Evolutionary conservation across 2,888 invertebrate genomes (phyloP).

Genomic region (Cheilosia scutellata): DNA sequence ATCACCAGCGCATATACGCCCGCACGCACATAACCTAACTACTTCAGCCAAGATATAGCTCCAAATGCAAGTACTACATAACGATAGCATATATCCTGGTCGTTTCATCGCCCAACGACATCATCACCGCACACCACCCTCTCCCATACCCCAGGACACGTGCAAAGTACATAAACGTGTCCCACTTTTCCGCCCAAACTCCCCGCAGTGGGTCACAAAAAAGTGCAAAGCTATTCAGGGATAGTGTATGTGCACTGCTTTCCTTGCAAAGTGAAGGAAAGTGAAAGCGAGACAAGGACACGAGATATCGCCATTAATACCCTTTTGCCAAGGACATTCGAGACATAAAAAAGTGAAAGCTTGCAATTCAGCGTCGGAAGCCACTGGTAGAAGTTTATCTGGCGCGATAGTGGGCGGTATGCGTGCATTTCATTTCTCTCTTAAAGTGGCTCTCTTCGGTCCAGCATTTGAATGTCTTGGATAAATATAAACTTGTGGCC

Average conservation of each 20-base stretch:
- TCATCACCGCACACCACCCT: not conserved
- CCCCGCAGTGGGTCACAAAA: slow-evolving; percentile 74
- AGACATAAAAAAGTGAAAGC: slow-evolving; percentile 82
- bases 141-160: slow-evolving; percentile 8
- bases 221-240: slow-evolving; percentile 71
- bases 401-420: slow-evolving; percentile 9
- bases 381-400: slow-evolving; percentile 10
- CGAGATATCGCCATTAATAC: slow-evolving; percentile 77
- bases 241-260: slow-evolving; percentile 69
- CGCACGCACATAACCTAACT: slow-evolving; percentile 40
- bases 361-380: slow-evolving; percentile 66
- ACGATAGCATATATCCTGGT: slow-evolving; percentile 69
- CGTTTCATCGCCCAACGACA: slow-evolving; percentile 51
- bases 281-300: slow-evolving; percentile 67
- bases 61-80: slow-evolving; percentile 70
- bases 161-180: slow-evolving; percentile 70
- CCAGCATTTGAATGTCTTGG: not conserved
- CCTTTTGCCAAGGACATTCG: slow-evolving; percentile 83
- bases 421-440: slow-evolving; percentile 56
- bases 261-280: slow-evolving; percentile 51
- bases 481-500: not conserved
- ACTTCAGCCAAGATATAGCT: slow-evolving; percentile 44
- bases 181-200: slow-evolving; percentile 73
- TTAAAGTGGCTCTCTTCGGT: slow-evolving; percentile 58
- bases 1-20: slow-evolving; percentile 60